phyloP scores from a whole-genome alignment of 2,888 invertebrate species.

The Euzophera pinguis region DNA sequence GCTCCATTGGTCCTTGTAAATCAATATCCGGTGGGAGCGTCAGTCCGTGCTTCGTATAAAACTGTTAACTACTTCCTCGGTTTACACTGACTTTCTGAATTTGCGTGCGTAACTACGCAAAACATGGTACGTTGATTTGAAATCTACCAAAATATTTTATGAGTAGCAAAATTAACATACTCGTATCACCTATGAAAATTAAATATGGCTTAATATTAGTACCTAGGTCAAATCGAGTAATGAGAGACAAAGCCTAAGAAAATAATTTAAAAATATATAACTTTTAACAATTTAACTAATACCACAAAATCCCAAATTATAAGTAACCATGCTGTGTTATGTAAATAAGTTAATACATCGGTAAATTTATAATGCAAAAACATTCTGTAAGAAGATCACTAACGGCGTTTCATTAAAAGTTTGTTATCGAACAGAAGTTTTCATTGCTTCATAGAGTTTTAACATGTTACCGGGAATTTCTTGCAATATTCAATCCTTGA shows the following conservation, averaged over 20 bases:
- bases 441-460: constrained; percentile 55
- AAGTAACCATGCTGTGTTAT: background rate
- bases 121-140: background rate
- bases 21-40: constrained; percentile 71
- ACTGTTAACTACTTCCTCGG: constrained; percentile 41
- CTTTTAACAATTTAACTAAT: too few species aligned
- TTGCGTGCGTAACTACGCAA: background rate
- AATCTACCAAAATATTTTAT: background rate
- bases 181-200: background rate
- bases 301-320: background rate
- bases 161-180: background rate
- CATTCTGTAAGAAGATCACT: constrained; percentile 42
- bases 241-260: too few species aligned
- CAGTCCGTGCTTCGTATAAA: constrained; percentile 37
- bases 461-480: constrained; percentile 58
- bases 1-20: constrained; percentile 62
- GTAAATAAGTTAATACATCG: constrained; percentile 4
- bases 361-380: constrained; percentile 31
- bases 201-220: too few species aligned
- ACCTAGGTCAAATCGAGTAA: too few species aligned
- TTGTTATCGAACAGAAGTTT: constrained; percentile 58
- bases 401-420: constrained; percentile 73
- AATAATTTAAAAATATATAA: too few species aligned
- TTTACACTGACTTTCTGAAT: constrained; percentile 22
- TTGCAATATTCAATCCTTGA: constrained; percentile 50